A percentile compares a stretch with the other conserved stretches of the same genome.
These are phyloP conservation scores for Cheilosia impressa DNA, from an alignment of 2,888 invertebrate genomes.

Conservation along the genomic window DNA sequence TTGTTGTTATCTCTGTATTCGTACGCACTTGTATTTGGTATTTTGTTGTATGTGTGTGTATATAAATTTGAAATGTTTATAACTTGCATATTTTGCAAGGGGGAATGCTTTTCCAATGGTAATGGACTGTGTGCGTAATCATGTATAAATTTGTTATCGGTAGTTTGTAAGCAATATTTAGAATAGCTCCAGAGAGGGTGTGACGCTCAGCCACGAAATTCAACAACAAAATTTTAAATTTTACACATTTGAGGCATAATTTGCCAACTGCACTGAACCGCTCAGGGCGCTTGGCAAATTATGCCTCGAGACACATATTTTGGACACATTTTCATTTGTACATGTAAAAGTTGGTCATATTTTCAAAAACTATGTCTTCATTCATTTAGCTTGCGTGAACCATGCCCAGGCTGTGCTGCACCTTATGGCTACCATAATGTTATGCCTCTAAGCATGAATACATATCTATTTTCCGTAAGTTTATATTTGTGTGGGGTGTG, in stretches of 20 bases:
- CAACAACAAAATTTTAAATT: slow-evolving; percentile 29
- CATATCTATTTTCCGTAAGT: slow-evolving; percentile 94
- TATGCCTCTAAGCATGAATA: slow-evolving; percentile 94
- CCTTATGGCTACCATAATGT: slow-evolving; percentile 98
- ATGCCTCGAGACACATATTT: not conserved
- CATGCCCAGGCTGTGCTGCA: slow-evolving; percentile 93
- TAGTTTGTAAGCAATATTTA: slow-evolving; percentile 2
- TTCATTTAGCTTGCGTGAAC: slow-evolving; percentile 86
- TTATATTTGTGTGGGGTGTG: slow-evolving; percentile 59
- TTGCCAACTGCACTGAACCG: slow-evolving; percentile 1
- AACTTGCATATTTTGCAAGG: slow-evolving; percentile 3
- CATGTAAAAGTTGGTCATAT: slow-evolving; percentile 5
- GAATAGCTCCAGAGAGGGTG: not conserved
- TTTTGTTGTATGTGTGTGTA: slow-evolving; percentile 46
- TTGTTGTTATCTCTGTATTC: slow-evolving; percentile 11
- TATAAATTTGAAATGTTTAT: slow-evolving; percentile 52
- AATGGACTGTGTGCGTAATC: slow-evolving; percentile 4
- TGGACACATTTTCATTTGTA: slow-evolving; percentile 10
- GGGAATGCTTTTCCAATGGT: slow-evolving; percentile 25
- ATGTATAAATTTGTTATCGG: slow-evolving; percentile 5
- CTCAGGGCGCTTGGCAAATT: slow-evolving; percentile 9
- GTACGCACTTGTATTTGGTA: slow-evolving; percentile 14
- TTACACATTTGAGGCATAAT: not conserved
- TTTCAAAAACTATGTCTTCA: slow-evolving; percentile 63
- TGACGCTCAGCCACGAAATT: slow-evolving; percentile 13